phyloP scores from a whole-genome alignment of 2,797 vertebrate species.

The Sebastes iracundus region DNA sequence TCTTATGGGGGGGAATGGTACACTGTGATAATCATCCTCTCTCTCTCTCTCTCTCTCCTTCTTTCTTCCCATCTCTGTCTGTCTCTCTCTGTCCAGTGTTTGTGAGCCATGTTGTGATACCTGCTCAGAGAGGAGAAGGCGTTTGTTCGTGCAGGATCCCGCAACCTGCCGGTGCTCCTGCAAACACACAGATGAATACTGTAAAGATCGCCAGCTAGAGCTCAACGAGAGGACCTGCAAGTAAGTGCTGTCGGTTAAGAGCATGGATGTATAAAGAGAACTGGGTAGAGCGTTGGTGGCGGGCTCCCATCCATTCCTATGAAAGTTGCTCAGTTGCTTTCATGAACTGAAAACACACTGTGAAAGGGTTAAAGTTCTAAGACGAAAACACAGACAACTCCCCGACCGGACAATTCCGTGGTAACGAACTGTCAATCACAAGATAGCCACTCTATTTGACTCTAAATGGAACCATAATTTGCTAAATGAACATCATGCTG shows the following conservation, averaged over 20 bases:
- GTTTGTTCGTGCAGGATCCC: conserved; percentile 96
- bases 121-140: conserved; percentile 95
- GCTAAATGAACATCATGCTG: no score
- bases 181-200: conserved; percentile 96
- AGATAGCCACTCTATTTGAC: no score
- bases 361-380: no score
- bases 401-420: no score
- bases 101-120: conserved; percentile 90
- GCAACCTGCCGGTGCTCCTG: conserved; percentile 98
- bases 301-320: no score
- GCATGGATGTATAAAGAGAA: background rate
- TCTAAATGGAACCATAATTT: no score
- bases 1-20: conserved; percentile 37
- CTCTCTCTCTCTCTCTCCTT: conserved; percentile 28
- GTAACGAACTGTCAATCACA: no score
- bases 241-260: conserved; percentile 69
- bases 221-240: conserved; percentile 99
- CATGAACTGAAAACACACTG: no score
- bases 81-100: conserved; percentile 87
- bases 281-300: no score
- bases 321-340: no score
- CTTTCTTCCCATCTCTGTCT: conserved; percentile 81
- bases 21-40: conserved; percentile 61
- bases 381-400: no score
- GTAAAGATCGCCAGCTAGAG: conserved; percentile 97